Evolutionary conservation across 2,113 vertebrate species (phyloP), one percentile per base, ranked within the genome.

Genomic region (Alexandromys fortis): DNA sequence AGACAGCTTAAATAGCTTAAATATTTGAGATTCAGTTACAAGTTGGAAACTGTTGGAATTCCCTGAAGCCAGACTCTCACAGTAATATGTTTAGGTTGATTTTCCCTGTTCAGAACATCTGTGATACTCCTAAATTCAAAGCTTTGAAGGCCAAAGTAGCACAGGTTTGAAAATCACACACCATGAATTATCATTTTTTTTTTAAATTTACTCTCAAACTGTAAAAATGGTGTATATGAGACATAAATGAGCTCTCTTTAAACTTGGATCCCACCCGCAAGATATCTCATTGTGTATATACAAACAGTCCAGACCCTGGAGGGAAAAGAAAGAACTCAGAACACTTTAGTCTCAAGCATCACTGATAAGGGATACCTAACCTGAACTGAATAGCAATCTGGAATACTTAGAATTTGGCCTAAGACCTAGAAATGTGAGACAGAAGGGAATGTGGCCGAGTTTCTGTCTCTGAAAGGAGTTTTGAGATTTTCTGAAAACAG

Each of bases 1-100:
- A 83, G 58, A 83, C 1, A 94, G 42, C 8, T 86, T 86, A 93
- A 89, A 76, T 94, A 95, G 42, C 3, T 89, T 76, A 90, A 89
- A 77, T 91, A 86, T 88, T 96, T 55, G 93, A 61, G 58, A 72
- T 94, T 95, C 70, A 63, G 26, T 88, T 93, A 70, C 88, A 94
- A 77, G 11, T 86, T 78, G 77, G 33, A 92, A 95, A 65, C 42
- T n/a, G 19, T 72, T 19, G 72, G 42, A 95, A 89, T 45, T 94
- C 68, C 7, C 52, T 86, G 35, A 92, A 97, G 88, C 93, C 90
- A 89, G 76, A 91, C 38, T 93, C 79, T 86, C 35, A 67, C 1
- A 89, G 49, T 97, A 82, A 68, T 65, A 72, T 55, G 76, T 88
- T 6, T 79, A 70, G 47, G 9, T 76, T 76, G 72, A 70, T 22